A percentile compares a stretch with the other conserved stretches of the same genome.
Conservation (phyloP, 2,888 invertebrate genomes). For the Julus scandinavius region DNA sequence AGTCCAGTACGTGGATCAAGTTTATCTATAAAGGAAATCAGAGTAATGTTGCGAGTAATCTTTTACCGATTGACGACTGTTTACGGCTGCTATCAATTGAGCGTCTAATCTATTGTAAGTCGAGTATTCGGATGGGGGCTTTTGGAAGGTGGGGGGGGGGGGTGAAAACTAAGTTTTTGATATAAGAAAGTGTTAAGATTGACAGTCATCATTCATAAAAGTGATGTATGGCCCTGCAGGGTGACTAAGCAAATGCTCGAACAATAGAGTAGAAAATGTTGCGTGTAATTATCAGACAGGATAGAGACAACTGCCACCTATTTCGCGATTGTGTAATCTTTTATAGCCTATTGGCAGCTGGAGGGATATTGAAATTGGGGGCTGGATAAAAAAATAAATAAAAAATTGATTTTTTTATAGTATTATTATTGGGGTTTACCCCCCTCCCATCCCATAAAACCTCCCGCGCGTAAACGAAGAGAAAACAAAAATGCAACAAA, state of each 20-base stretch:
- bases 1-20: neutral
- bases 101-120: neutral
- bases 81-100: slow-evolving; percentile 18
- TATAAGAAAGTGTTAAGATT: slow-evolving; percentile 33
- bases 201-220: slow-evolving; percentile 33
- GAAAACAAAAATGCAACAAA: slow-evolving; percentile 27
- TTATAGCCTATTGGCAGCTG: slow-evolving; percentile 33
- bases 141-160: neutral
- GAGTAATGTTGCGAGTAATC: neutral
- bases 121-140: neutral
- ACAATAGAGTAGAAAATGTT: slow-evolving; percentile 48
- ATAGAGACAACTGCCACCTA: slow-evolving; percentile 33
- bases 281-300: slow-evolving; percentile 51
- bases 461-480: neutral
- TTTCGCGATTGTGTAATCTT: slow-evolving; percentile 27
- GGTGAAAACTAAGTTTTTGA: neutral
- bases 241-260: slow-evolving; percentile 51
- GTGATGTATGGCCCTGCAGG: slow-evolving; percentile 37
- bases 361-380: slow-evolving; percentile 21
- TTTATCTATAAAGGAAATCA: neutral
- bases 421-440: neutral
- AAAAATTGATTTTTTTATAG: slow-evolving; percentile 8
- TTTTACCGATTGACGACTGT: neutral
- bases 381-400: slow-evolving; percentile 31
- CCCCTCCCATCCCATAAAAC: slow-evolving; percentile 27